Evolutionary conservation across 2,888 invertebrate species (phyloP).

Genomic region (Cephus pulcher): DNA sequence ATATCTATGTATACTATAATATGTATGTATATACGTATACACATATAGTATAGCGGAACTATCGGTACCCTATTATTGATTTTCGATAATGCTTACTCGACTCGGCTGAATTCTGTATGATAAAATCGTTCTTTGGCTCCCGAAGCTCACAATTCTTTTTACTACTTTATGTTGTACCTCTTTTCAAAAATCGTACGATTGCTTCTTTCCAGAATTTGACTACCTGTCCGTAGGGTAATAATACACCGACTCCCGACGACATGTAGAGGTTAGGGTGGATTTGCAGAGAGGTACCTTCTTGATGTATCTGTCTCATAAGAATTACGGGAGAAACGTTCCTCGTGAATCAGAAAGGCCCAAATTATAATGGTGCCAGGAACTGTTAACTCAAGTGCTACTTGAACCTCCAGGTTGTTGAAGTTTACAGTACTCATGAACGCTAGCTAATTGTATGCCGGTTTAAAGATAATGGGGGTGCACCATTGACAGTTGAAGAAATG

Average conservation of each 20-base stretch:
- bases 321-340: not conserved
- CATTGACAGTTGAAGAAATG: not conserved
- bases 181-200: not conserved
- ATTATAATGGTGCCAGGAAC: not conserved
- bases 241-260: too few species aligned
- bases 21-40: not conserved
- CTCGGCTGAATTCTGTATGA: constrained; percentile 14
- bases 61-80: constrained; percentile 29
- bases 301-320: not conserved
- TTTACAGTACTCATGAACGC: constrained; percentile 34
- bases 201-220: too few species aligned
- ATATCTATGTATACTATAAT: not conserved
- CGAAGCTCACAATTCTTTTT: not conserved
- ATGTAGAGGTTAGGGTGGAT: not conserved
- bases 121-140: not conserved
- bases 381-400: constrained; percentile 8
- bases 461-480: constrained; percentile 13
- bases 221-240: too few species aligned
- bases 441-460: constrained; percentile 37
- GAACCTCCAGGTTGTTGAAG: constrained; percentile 39
- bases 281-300: not conserved
- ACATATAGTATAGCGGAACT: not conserved
- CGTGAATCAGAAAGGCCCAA: not conserved
- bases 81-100: constrained; percentile 34
- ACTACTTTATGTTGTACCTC: not conserved